Base-by-base conservation (phyloP, 2,113 vertebrate species). In the Cyrtonyx montezumae region DNA sequence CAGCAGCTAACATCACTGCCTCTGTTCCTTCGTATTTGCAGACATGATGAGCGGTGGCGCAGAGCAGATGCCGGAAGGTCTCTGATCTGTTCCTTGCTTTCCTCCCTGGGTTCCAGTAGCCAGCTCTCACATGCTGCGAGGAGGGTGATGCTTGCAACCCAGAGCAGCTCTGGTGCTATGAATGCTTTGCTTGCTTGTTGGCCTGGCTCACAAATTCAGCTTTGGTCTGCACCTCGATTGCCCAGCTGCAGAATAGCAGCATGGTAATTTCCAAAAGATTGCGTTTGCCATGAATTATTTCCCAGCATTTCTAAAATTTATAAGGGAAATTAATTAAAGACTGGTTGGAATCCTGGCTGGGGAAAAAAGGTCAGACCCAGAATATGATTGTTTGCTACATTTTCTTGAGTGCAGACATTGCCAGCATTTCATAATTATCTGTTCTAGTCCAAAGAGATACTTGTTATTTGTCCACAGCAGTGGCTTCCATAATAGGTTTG, bases 321-420 rank as follows among this genome's bases (percentile, higher is more conserved):
- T 81, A 90, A 83, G 77, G 75, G 77, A 88, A 90, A 93, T 94
- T 95, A 88, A 90, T 96, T 91, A 93, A 91, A 90, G 79, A 71
- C 76, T 51, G n/a, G 53, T 87, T 69, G 91, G 85, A 80, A 86
- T 90, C 74, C 79, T 93, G 77, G 79, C 85, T 23, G 66, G 61
- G 22, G 18, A 77, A 83, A 93, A 93, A 92, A 80, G 83, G 76
- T 95, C 87, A 90, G 84, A 66, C 62, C 19, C 76, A 67, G 90
- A 81, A 13, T 78, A 40, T 78, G 77, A 94, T 79, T 91, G 84
- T 85, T 94, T 87, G 63, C 76, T 93, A 43, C 69, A 45, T 95
- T 91, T 96, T 84, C 94, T 66, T 95, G 56, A 88, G 92, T 66
- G 82, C 75, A 78, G 69, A 61, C 40, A 4, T 32, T 93, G 93